Percentiles rank a stretch among this genome's conserved stretches.
Conservation (phyloP, 2,113 vertebrate species). For the Chionis minor region DNA sequence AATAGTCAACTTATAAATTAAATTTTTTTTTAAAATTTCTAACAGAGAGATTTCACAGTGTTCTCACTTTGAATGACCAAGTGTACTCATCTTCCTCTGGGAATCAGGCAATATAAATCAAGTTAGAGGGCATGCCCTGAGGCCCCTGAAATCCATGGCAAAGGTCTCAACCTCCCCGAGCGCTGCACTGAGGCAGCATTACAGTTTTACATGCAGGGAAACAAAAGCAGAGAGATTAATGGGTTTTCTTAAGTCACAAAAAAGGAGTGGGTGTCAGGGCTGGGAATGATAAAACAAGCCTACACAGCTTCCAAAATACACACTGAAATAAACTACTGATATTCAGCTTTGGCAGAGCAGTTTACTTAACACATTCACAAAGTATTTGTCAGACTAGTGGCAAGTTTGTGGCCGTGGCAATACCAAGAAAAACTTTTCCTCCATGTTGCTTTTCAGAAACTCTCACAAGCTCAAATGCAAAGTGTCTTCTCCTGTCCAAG, state of each 20-base stretch:
- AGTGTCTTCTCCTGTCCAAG: background rate
- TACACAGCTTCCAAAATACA: background rate
- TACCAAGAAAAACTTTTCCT: background rate
- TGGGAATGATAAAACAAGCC: background rate
- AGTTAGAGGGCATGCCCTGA: background rate
- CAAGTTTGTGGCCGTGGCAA: background rate
- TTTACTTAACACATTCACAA: background rate
- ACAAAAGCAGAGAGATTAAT: background rate
- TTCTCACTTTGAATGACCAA: background rate
- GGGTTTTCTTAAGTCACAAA: background rate
- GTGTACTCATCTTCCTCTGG: background rate
- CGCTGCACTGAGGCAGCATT: background rate
- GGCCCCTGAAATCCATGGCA: background rate
- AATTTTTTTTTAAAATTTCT: background rate
- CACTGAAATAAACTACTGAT: background rate
- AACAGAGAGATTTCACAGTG: background rate
- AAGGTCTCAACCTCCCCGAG: background rate
- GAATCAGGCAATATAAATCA: background rate
- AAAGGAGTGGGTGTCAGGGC: background rate
- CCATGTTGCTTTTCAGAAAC: background rate
- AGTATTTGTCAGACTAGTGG: background rate
- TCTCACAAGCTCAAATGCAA: background rate
- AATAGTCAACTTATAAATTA: background rate
- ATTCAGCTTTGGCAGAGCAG: background rate
- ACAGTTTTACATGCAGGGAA: background rate